Percentiles rank a stretch among this genome's conserved stretches.
These are phyloP conservation scores for Drosophila auraria DNA, from an alignment of 1,140 invertebrate species.

Conservation along the genomic window DNA sequence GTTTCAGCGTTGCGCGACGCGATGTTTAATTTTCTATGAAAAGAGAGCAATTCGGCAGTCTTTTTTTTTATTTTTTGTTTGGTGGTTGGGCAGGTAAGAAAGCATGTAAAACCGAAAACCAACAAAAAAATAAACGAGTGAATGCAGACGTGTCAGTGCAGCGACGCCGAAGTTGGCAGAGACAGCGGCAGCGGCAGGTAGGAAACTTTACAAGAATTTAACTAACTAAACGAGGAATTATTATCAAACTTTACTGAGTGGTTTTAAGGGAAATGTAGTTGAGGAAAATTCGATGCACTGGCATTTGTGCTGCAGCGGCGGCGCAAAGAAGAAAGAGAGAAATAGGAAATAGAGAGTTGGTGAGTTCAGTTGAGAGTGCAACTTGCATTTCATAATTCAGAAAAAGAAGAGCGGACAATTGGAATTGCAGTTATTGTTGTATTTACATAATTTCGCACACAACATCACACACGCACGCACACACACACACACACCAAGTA, in stretches of 20 bases:
- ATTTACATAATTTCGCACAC: conserved; percentile 79
- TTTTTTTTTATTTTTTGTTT: conserved; percentile 27
- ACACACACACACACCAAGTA: conserved; percentile 21
- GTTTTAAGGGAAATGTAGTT: conserved; percentile 1
- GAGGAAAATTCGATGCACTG: conserved; percentile 53
- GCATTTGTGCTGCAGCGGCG: conserved; percentile 45
- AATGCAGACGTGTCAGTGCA: conserved; percentile 49
- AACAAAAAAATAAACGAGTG: conserved; percentile 29
- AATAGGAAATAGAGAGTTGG: conserved; percentile 9
- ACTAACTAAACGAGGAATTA: conserved; percentile 3
- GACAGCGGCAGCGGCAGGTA: conserved; percentile 26
- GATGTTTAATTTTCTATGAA: conserved; percentile 59
- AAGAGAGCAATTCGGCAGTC: conserved; percentile 56
- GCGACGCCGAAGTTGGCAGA: conserved; percentile 17
- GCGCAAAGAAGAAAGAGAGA: conserved; percentile 14
- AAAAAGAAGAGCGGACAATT: conserved; percentile 61
- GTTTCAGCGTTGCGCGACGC: conserved; percentile 41
- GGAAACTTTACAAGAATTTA: conserved; percentile 1
- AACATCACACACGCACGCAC: conserved; percentile 23
- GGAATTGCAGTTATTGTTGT: conserved; percentile 66
- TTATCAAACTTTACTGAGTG: conserved; percentile 13
- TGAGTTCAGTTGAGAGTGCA: conserved; percentile 16
- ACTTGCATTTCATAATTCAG: conserved; percentile 54
- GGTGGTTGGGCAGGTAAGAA: conserved; percentile 62
- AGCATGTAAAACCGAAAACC: conserved; percentile 27